Evolutionary conservation across 2,888 invertebrate genomes (phyloP), one percentile per base, ranked within the genome.

Genomic region (Amblyjoppa fuscipennis): DNA sequence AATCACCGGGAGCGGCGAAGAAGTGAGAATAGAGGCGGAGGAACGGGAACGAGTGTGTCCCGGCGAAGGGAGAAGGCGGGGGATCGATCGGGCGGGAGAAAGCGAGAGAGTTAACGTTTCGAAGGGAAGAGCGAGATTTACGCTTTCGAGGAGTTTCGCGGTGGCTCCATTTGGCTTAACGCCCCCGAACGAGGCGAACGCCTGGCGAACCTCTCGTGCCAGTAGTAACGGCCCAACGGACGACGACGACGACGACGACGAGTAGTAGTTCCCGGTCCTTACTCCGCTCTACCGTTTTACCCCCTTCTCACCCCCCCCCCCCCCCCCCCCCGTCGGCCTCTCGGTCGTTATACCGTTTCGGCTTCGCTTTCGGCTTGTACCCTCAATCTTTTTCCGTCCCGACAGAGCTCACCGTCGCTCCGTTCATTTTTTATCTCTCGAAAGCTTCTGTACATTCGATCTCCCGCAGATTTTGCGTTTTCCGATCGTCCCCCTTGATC

Each of bases 111-210:
- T 7, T 9, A 38, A 59, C n/a, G 38, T 38, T 20, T 68, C 28
- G 31, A 28, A 66, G 64, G 59, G 53, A 38, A 66, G 64, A 64
- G 41, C 31, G 66, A 71, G 83, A 78, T 78, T 83, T 70, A 78
- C 70, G 83, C 61, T 76, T 61, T 74, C 71, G 64, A 64, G 76
- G 82, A 69, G 77, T 76, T 76, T 76, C 76, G 76, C 76, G 74
- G 76, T 70, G 70, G 76, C 81, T 74, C 81, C 81, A 73, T 81
- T 81, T 81, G 81, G 81, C 74, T 81, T 74, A 81, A 81, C 73
- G 74, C 81, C 74, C 53, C 81, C 81, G 68, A 74, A 68, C 74
- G 66, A 49, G 66, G 75, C 64, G 76, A 76, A 68, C 76, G 66
- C 38, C 76, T 34, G 76, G 64, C 20, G 68, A 76, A 76, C 51